phyloP scores from a whole-genome alignment of 2,888 invertebrate genomes.

The Encarsia formosa region DNA sequence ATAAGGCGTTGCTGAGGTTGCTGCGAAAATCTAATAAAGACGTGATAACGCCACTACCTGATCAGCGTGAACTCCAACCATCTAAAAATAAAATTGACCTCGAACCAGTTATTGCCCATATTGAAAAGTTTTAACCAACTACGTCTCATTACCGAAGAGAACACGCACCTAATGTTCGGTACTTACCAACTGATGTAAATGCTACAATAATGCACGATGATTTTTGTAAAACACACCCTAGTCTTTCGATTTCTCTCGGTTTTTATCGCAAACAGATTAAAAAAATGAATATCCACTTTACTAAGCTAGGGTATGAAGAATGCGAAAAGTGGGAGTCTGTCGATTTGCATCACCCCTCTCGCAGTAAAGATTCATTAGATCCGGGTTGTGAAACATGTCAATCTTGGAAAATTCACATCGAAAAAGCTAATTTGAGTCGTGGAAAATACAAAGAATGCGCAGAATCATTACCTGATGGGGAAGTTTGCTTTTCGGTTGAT shows the following conservation, averaged over 20 bases:
- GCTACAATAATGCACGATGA: background rate
- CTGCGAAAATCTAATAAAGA: background rate
- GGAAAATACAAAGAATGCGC: background rate
- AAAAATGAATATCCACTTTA: background rate
- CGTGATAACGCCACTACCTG: background rate
- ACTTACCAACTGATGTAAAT: background rate
- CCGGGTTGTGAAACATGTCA: background rate
- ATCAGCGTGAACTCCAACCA: background rate
- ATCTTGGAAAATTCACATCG: background rate
- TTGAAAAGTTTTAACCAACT: background rate
- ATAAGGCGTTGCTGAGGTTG: background rate
- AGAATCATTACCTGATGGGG: background rate
- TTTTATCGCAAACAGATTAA: background rate
- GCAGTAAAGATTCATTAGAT: background rate
- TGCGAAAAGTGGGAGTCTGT: background rate
- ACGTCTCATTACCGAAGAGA: background rate
- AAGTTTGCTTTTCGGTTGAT: background rate
- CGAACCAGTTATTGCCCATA: background rate
- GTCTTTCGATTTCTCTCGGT: background rate
- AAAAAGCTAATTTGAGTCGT: background rate
- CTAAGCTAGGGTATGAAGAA: background rate
- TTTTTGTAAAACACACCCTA: background rate
- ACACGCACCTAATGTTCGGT: background rate
- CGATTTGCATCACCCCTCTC: too few relatives aligned
- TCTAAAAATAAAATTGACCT: background rate